Conservation (phyloP, 2,797 vertebrate species). For the Psittacula derbiana region DNA sequence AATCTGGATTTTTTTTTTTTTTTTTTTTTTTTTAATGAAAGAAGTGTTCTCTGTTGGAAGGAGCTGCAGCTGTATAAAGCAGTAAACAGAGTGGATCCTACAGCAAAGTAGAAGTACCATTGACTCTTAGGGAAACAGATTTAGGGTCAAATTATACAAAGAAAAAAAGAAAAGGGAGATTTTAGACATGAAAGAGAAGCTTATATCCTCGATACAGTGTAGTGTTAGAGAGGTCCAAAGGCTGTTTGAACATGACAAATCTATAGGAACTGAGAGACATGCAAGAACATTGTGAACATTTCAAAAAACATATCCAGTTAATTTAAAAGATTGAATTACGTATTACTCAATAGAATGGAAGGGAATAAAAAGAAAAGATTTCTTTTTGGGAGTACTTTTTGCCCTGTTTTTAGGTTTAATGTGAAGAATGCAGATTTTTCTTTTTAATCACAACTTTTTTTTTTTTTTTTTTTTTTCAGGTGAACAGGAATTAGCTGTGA, state of each 20-base stretch:
- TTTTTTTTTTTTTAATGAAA: neutral
- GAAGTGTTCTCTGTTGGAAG: neutral
- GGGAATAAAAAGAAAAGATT: neutral
- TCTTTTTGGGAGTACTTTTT: neutral
- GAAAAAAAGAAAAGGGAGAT: neutral
- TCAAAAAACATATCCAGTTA: neutral
- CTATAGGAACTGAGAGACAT: neutral
- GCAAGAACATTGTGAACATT: neutral
- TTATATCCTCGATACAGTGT: neutral
- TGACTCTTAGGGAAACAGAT: neutral
- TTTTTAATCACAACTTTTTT: neutral
- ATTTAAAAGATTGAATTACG: constrained; percentile 31
- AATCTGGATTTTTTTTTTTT: neutral
- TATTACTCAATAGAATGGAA: constrained; percentile 18
- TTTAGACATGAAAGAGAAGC: neutral
- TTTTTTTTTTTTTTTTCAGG: neutral
- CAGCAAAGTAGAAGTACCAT: neutral
- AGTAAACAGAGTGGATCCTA: neutral
- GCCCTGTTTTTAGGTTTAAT: neutral
- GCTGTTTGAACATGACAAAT: neutral
- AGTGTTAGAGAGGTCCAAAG: neutral
- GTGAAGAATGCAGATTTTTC: neutral
- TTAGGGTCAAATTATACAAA: neutral
- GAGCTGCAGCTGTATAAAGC: neutral
- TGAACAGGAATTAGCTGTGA: neutral